These are phyloP conservation scores for Andrena dorsata DNA, from an alignment of 2,888 invertebrate species.

Conservation along the genomic window DNA sequence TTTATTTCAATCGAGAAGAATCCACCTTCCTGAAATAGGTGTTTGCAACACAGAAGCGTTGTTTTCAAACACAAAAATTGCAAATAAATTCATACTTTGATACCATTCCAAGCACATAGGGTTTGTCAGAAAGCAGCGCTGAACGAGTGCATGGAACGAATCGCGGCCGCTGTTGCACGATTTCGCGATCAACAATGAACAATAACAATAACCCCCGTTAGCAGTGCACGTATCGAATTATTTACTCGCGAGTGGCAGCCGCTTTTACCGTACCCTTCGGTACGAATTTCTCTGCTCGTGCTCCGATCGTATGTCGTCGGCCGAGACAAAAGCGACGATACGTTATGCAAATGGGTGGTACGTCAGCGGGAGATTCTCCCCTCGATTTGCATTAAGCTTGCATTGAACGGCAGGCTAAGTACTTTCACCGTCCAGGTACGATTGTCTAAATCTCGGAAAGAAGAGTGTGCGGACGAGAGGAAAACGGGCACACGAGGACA, in stretches of 20 bases:
- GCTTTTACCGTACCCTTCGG: constrained; percentile 21
- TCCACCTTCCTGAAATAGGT: no score
- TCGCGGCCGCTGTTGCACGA: constrained; percentile 20
- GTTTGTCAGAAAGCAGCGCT: neutral
- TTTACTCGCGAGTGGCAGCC: constrained; percentile 24
- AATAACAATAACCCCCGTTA: constrained; percentile 34
- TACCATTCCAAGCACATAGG: no score
- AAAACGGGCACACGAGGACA: neutral
- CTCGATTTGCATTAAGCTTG: constrained; percentile 67
- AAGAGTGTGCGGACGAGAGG: neutral
- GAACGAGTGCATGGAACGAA: constrained; percentile 14
- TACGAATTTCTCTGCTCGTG: constrained; percentile 45
- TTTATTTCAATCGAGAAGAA: no score
- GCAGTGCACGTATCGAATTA: constrained; percentile 39
- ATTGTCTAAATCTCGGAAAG: constrained; percentile 18
- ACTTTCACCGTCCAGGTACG: constrained; percentile 59
- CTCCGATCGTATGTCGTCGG: constrained; percentile 46
- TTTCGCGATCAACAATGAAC: constrained; percentile 22
- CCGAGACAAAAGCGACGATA: constrained; percentile 65
- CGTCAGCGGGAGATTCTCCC: constrained; percentile 58
- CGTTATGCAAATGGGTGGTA: constrained; percentile 67
- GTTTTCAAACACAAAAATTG: no score
- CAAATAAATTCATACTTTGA: no score
- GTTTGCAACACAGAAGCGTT: no score
- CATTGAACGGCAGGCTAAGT: constrained; percentile 45